Evolutionary conservation across 1,140 invertebrate genomes (phyloP), one percentile per base, ranked within the genome.

Genomic region (Eueides isabella): DNA sequence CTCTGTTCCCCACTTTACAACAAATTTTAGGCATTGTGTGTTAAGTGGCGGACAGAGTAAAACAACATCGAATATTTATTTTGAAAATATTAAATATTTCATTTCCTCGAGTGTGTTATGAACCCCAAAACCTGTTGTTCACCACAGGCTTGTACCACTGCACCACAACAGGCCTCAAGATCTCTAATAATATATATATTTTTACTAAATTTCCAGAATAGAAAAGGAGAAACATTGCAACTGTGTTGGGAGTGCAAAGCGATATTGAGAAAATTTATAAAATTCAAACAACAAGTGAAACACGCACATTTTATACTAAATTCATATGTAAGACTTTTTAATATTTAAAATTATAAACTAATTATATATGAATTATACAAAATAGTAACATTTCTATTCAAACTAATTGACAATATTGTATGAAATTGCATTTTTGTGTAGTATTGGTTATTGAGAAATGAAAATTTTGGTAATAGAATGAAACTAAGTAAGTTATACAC

Each of bases 161-260:
- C n/a, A n/a, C n/a, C n/a, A n/a, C n/a, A n/a, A n/a, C n/a, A n/a
- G n/a, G n/a, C n/a, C n/a, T n/a, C n/a, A n/a, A n/a, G n/a, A n/a
- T n/a, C n/a, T n/a, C n/a, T n/a, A n/a, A n/a, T 38, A 38, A 38
- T 16, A 38, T 5, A 44, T 6, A n/a, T 44, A 19, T 44, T 44
- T n/a, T 19, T 9, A 55, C 12, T 61, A 19, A 11, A 35, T 61
- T 74, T 74, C 28, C 35, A 71, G 68, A 29, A 71, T 41, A 38
- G 61, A 28, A 63, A 71, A 41, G 66, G 72, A n/a, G 28, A 72
- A 9, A 55, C 11, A 12, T 44, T 83, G 19, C 30, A 78, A 1
- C 14, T 88, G 14, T 88, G 86, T 55, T 88, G 86, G 86, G 86
- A 88, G 61, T 88, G 86, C 55, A 63, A 29, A 5, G 78, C 83